Evolutionary conservation across 37 sponge, comb jelly and placozoan genomes (phyloP).

Genomic region (Axinella damicornis): DNA sequence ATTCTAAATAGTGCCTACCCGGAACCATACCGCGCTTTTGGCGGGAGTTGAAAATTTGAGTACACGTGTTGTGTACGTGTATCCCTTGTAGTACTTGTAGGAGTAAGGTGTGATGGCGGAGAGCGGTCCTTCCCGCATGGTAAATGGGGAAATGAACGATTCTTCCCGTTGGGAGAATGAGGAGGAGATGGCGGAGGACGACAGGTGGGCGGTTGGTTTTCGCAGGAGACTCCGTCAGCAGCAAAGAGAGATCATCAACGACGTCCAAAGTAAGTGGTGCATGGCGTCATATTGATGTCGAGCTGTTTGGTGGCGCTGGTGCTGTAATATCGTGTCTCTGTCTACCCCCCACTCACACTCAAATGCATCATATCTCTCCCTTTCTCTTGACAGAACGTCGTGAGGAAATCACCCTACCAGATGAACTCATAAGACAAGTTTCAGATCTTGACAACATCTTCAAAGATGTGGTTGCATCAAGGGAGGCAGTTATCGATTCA

Average conservation of each 20-base stretch:
- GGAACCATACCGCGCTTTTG: neutral
- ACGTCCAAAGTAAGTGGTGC: conserved; percentile 31
- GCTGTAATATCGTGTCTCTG: no score
- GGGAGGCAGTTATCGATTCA: conserved; percentile 88
- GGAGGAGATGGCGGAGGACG: neutral
- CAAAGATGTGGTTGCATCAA: conserved; percentile 49
- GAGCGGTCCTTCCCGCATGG: no score
- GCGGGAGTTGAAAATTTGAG: neutral
- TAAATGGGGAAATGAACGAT: neutral
- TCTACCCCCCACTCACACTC: no score
- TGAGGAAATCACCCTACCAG: conserved; percentile 51
- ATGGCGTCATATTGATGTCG: neutral
- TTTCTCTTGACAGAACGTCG: conserved; percentile 10
- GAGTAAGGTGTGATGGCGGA: no score
- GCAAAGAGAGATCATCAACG: conserved; percentile 42
- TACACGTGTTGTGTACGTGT: neutral
- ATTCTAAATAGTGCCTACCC: neutral
- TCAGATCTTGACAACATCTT: conserved; percentile 7
- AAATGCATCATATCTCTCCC: no score
- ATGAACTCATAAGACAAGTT: conserved; percentile 34
- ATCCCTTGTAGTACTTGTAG: neutral
- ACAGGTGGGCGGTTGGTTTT: conserved; percentile 6
- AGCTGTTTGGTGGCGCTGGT: no score
- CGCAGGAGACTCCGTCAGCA: conserved; percentile 36
- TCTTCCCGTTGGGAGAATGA: no score